Percentiles rank a stretch among this genome's conserved stretches.
Evolutionary conservation across 2,888 invertebrate genomes (phyloP).

Genomic region (Glyphotaelius pellucidus): DNA sequence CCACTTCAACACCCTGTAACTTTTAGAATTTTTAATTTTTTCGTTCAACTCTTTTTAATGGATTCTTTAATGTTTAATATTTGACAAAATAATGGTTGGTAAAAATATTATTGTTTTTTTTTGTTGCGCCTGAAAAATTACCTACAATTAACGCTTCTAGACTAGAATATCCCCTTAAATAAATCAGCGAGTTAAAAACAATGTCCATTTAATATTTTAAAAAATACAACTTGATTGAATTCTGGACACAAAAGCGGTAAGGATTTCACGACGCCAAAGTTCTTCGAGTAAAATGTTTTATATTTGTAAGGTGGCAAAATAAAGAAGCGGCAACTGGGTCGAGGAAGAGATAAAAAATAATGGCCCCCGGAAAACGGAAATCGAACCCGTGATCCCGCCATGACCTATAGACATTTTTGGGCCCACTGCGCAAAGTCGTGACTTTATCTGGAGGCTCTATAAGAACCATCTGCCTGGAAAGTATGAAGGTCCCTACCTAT

Average conservation of each 20-base stretch:
- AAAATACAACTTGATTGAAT: not conserved
- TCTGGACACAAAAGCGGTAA: not conserved
- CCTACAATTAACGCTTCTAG: too few species aligned
- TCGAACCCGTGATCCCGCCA: constrained; percentile 37
- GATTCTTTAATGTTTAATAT: too few species aligned
- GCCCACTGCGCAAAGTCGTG: not conserved
- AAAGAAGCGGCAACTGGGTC: not conserved
- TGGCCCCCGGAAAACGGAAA: constrained; percentile 18
- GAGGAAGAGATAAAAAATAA: constrained; percentile 40
- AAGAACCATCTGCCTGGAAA: not conserved
- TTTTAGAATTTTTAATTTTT: too few species aligned
- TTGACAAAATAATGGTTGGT: too few species aligned
- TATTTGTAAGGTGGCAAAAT: not conserved
- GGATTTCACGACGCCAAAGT: not conserved
- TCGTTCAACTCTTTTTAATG: too few species aligned
- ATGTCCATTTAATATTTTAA: too few species aligned
- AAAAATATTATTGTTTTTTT: too few species aligned
- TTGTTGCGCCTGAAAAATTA: too few species aligned
- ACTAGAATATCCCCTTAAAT: too few species aligned
- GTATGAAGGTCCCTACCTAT: constrained; percentile 5
- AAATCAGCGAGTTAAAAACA: too few species aligned
- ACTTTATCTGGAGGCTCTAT: constrained; percentile 6
- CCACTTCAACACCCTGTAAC: too few species aligned
- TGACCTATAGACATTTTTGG: constrained; percentile 17
- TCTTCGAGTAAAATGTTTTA: not conserved